A percentile compares a stretch with the other conserved stretches of the same genome.
These are phyloP conservation scores for Drosophila novamexicana DNA, from an alignment of 1,140 invertebrate genomes.

Conservation along the genomic window DNA sequence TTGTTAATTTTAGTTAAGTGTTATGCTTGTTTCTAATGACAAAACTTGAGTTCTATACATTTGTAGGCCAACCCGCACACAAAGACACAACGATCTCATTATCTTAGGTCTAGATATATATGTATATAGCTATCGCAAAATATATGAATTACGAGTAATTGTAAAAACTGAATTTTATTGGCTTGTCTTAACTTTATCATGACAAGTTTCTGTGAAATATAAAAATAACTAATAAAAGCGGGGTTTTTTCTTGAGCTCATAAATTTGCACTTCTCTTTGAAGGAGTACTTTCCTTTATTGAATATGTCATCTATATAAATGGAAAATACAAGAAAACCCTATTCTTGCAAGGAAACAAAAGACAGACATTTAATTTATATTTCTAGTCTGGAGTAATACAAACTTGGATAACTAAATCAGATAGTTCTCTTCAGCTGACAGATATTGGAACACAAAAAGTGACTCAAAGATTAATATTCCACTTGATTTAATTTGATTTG, in stretches of 20 bases:
- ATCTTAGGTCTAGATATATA: conserved; percentile 32
- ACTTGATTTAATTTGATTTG: no score
- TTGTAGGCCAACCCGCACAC: conserved; percentile 48
- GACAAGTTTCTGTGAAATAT: neutral
- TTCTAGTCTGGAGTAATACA: no score
- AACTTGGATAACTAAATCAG: no score
- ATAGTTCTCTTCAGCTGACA: no score
- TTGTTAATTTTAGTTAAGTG: conserved; percentile 54
- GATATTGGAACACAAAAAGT: no score
- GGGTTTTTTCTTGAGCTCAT: neutral
- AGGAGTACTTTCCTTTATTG: no score
- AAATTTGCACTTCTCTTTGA: neutral
- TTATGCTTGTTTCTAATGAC: conserved; percentile 43
- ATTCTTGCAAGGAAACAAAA: no score
- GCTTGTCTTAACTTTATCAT: conserved; percentile 14
- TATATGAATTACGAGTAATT: conserved; percentile 35
- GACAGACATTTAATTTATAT: no score
- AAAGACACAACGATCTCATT: conserved; percentile 75
- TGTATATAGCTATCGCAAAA: conserved; percentile 43
- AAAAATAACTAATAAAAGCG: neutral
- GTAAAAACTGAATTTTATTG: conserved; percentile 35
- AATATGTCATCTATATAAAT: no score
- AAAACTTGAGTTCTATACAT: conserved; percentile 2
- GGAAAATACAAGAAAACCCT: no score
- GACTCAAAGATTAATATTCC: no score